Evolutionary conservation across 2,888 invertebrate genomes (phyloP).

Genomic region (Drosophila prostipennis): DNA sequence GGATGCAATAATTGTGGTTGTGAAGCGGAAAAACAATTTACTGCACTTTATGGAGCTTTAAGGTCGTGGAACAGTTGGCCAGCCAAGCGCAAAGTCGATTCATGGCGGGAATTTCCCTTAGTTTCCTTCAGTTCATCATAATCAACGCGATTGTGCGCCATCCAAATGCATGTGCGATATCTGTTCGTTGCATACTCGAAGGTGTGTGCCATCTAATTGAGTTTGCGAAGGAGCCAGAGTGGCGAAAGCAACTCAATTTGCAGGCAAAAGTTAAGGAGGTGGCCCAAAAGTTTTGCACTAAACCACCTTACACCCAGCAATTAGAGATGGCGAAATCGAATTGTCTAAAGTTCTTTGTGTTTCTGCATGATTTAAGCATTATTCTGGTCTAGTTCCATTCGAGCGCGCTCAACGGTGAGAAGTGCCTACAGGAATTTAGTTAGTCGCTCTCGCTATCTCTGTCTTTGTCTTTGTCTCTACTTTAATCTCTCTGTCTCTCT

Average conservation of each 20-base stretch:
- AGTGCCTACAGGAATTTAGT: constrained; percentile 29
- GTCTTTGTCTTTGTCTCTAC: constrained; percentile 25
- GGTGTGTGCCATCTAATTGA: constrained; percentile 57
- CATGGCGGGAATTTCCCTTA: not conserved
- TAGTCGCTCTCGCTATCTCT: constrained; percentile 25
- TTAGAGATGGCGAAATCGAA: constrained; percentile 31
- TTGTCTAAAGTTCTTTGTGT: constrained; percentile 43
- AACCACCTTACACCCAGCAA: not conserved
- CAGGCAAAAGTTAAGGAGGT: constrained; percentile 42
- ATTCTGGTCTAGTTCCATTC: constrained; percentile 8
- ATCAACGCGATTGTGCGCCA: constrained; percentile 22
- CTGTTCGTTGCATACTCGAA: constrained; percentile 48
- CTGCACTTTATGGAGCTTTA: constrained; percentile 27
- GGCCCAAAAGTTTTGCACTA: constrained; percentile 20
- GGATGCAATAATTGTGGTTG: constrained; percentile 36
- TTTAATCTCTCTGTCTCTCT: constrained; percentile 35
- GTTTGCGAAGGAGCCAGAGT: constrained; percentile 37
- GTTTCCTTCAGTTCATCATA: constrained; percentile 10
- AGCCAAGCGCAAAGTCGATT: constrained; percentile 29
- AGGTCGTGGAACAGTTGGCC: constrained; percentile 22
- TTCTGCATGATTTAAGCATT: constrained; percentile 47
- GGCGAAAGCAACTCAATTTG: constrained; percentile 42
- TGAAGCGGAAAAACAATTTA: constrained; percentile 17
- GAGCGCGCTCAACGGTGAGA: constrained; percentile 16
- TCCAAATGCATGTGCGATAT: constrained; percentile 36